Evolutionary conservation across 2,888 invertebrate species (phyloP).

Genomic region (Campoletis raptor): DNA sequence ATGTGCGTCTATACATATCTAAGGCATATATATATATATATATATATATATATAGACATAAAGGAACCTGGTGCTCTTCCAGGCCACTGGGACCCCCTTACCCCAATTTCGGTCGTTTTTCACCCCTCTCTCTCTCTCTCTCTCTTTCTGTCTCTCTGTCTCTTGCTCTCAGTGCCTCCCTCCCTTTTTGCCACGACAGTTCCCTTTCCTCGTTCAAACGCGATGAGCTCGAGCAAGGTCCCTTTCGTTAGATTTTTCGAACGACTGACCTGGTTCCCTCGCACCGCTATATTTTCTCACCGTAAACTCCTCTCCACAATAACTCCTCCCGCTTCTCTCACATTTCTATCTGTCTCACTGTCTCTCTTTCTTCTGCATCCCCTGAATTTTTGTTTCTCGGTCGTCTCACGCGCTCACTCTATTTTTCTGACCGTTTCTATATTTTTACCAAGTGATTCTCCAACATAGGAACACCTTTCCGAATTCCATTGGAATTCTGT

Average conservation of each 20-base stretch:
- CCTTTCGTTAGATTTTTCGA: constrained; percentile 73
- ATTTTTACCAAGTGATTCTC: constrained; percentile 76
- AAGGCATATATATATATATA: too few relatives aligned
- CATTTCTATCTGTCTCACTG: not conserved
- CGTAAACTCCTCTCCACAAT: constrained; percentile 54
- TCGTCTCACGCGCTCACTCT: constrained; percentile 4
- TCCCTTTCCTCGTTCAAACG: constrained; percentile 46
- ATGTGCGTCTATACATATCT: not conserved
- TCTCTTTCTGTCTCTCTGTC: constrained; percentile 28
- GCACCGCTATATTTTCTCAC: constrained; percentile 59
- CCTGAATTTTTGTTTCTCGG: constrained; percentile 7
- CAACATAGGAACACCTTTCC: constrained; percentile 66
- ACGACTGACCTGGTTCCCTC: constrained; percentile 79
- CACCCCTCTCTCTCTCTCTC: constrained; percentile 39
- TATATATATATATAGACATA: constrained; percentile 1
- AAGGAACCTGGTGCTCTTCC: constrained; percentile 26
- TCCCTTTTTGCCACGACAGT: constrained; percentile 5
- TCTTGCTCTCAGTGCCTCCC: constrained; percentile 28
- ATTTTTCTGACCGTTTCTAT: constrained; percentile 66
- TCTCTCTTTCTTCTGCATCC: not conserved
- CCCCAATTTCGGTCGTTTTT: constrained; percentile 68
- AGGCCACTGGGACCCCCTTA: constrained; percentile 60
- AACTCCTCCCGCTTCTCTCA: constrained; percentile 18
- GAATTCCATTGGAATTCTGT: constrained; percentile 29
- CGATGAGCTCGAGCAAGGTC: constrained; percentile 49